phyloP scores from a whole-genome alignment of 2,797 vertebrate genomes.

The Saxicola maurus region DNA sequence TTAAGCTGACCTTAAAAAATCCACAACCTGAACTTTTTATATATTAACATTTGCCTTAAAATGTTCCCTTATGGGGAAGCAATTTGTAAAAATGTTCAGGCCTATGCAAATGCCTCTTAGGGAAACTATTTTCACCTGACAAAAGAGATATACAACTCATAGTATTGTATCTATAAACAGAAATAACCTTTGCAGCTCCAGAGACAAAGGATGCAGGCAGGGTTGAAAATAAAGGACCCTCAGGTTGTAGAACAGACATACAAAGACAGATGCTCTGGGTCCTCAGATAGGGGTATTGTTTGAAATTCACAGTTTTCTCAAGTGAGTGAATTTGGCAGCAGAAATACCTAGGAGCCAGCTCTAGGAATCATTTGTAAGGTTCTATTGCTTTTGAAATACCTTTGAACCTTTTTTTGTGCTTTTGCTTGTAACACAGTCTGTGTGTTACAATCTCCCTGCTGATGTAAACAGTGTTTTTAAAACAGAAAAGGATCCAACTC shows the following conservation, averaged over 20 bases:
- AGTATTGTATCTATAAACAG: background rate
- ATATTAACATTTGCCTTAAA: background rate
- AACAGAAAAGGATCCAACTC: background rate
- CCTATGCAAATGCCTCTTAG: background rate
- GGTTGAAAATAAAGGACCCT: background rate
- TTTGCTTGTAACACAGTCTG: background rate
- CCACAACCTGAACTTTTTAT: background rate
- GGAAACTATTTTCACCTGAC: background rate
- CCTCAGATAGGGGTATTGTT: background rate
- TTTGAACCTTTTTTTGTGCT: background rate
- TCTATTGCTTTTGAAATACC: background rate
- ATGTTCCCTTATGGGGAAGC: background rate
- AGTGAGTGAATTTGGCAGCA: background rate
- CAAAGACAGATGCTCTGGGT: background rate
- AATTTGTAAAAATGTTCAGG: background rate
- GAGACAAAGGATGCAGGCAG: background rate
- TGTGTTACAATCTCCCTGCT: background rate
- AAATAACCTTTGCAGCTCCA: background rate
- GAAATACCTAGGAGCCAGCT: background rate
- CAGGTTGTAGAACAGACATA: background rate
- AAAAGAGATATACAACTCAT: background rate
- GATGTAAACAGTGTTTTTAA: background rate
- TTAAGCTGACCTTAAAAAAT: background rate
- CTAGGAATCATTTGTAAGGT: background rate
- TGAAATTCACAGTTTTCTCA: background rate